Evolutionary conservation across 1,140 invertebrate genomes (phyloP), one percentile per base, ranked within the genome.

Genomic region (Caenorhabditis tropicalis): DNA sequence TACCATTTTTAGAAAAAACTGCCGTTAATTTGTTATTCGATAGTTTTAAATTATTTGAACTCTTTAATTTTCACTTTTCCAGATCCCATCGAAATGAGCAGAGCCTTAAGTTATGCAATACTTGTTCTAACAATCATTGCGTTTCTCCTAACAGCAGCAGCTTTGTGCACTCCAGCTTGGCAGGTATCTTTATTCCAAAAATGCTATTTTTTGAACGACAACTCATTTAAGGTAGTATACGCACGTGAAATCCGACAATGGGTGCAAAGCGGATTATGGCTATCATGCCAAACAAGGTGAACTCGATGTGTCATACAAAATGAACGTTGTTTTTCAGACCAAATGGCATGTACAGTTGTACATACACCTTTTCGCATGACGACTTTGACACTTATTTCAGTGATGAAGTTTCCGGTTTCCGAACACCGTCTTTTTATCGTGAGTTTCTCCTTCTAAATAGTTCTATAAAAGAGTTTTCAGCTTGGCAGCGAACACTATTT

Each of bases 381-480:
- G 84, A 87, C 49, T 86, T 85, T 33, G 53, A 87, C 24, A 82
- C 81, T 9, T 85, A 82, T 79, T 83, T 81, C 46, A 85, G 81
- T 81, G 80, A 86, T 70, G 86, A 87, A 19, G 84, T 87, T 33
- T 80, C 81, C 43, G 65, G 87, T 70, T 58, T 86, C n/a, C 80
- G 84, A 56, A 87, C 86, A n/a, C 86, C 86, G 2, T 56, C 86
- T 15, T 87, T 87, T 60, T 87, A 87, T 65, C 84, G 86, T 87
- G 27, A 86, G 74, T 70, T 10, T 21, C 58, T n/a, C 21, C 19
- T 19, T 4, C 16, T 51, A 29, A 24, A 31, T 19, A 53, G 15
- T 27, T n/a, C 27, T 48, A 9, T 81, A 16, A 33, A 58, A 33
- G 24, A 36, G n/a, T 83, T n/a, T 82, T 56, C 49, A 85, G 84